Base-by-base conservation (phyloP, 2,113 vertebrate species). In the Recurvirostra avosetta region DNA sequence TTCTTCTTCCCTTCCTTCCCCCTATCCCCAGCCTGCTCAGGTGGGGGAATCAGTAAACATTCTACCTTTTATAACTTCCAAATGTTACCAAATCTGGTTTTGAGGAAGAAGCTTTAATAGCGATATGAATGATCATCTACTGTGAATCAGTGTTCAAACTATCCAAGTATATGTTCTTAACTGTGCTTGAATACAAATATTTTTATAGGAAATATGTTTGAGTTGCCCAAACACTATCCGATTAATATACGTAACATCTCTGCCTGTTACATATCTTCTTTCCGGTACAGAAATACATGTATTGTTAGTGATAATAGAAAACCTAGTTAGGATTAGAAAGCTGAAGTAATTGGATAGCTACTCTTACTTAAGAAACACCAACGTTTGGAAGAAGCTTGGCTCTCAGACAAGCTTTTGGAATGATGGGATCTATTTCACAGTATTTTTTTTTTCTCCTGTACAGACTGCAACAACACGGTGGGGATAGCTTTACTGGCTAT, bases 261-360 rank as follows among this genome's bases (percentile, higher is more conserved):
- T 93, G 93, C 74, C 65, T 96, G 88, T 71, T 90, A 83, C 53
- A 15, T 71, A 41, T 85, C 25, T 96, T 91, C 94, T 95, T 97
- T 97, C 79, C 97, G 85, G 92, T 93, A 84, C 38, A 92, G 41
- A 88, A 67, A 90, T 94, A 47, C 26, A 82, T 52, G 43, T 79
- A 27, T 96, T 94, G 71, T 80, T 93, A 94, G 59, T 86, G 94
- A 96, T 95, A 97, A 96, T 91, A 89, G 83, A 91, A 95, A 94
- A 55, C 32, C 76, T 77, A 25, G 52, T 96, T 92, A 66, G 86
- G 50, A 79, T 93, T 96, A 92, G 73, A 91, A 96, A 84, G 59
- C 61, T 89, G 72, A 43, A 92, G 85, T 97, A 81, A 91, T 92
- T 66, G 81, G 75, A 56, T 94, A 84, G 49, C 89, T 96, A 25